A percentile compares a stretch with the other conserved stretches of the same genome.
phyloP scores from a whole-genome alignment of 2,888 invertebrate species.

The Archips crataeganus region DNA sequence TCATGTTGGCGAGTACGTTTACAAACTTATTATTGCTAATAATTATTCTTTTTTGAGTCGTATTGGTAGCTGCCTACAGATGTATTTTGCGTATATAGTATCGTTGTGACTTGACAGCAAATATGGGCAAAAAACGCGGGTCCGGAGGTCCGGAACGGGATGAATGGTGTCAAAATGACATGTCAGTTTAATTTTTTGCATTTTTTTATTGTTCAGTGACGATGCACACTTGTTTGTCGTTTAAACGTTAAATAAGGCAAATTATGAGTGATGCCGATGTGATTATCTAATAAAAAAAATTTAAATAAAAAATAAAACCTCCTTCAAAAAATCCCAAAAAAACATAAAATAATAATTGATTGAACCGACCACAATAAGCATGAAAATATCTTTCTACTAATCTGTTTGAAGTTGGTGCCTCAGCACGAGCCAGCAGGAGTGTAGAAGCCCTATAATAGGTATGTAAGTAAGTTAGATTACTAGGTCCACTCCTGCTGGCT shows the following conservation, averaged over 20 bases:
- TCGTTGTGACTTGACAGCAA: conserved; percentile 23
- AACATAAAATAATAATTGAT: no score
- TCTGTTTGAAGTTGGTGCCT: no score
- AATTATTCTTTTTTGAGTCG: conserved; percentile 47
- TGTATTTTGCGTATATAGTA: not conserved
- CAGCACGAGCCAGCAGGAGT: no score
- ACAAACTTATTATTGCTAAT: conserved; percentile 37
- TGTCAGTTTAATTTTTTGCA: conserved; percentile 76
- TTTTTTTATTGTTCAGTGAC: conserved; percentile 56
- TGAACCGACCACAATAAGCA: no score
- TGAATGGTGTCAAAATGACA: conserved; percentile 85
- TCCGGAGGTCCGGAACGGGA: conserved; percentile 67
- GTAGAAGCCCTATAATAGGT: no score
- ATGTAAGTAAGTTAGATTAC: no score
- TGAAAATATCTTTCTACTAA: no score
- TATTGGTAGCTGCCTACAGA: conserved; percentile 39
- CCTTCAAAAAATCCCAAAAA: no score
- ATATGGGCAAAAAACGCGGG: conserved; percentile 54
- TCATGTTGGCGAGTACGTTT: conserved; percentile 48
- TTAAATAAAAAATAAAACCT: no score
- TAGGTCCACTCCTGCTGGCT: no score
- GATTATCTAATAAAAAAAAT: no score
- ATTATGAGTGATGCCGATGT: conserved; percentile 15
- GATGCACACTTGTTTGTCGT: conserved; percentile 24
- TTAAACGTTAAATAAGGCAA: conserved; percentile 38